Evolutionary conservation across 1,140 invertebrate species (phyloP).

Genomic region (Drosophila setifemur): DNA sequence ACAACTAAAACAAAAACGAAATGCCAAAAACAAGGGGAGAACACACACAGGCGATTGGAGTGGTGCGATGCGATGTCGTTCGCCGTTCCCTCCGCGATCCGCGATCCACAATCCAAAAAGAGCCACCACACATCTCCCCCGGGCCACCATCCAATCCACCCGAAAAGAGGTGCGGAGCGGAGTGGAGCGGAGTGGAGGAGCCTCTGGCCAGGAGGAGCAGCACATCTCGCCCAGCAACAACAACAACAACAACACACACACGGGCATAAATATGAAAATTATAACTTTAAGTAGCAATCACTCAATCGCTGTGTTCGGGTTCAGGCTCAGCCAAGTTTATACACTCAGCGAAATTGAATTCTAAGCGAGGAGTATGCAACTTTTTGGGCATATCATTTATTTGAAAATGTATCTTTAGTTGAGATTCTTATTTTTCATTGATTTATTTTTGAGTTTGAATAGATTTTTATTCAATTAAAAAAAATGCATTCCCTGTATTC

Average conservation of each 20-base stretch:
- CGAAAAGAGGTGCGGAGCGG: constrained; percentile 32
- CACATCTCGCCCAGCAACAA: constrained; percentile 10
- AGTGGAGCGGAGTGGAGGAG: not conserved
- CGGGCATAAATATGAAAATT: constrained; percentile 82
- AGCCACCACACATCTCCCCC: not conserved
- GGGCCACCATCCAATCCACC: constrained; percentile 55
- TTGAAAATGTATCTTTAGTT: no score
- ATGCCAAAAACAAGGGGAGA: constrained; percentile 32
- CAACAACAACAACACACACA: constrained; percentile 43
- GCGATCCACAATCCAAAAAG: not conserved
- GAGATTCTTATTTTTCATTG: no score
- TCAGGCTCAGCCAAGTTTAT: constrained; percentile 19
- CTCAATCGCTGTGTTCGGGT: constrained; percentile 75
- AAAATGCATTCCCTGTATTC: no score
- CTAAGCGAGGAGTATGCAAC: no score
- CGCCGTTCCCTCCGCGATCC: constrained; percentile 15
- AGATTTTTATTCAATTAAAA: no score
- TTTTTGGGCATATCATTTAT: no score
- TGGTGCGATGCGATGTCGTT: constrained; percentile 18
- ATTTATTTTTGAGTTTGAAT: no score
- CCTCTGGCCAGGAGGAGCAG: constrained; percentile 41
- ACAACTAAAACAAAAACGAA: no score
- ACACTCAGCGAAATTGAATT: constrained; percentile 2
- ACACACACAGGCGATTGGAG: constrained; percentile 34
- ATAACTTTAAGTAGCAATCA: constrained; percentile 83